phyloP scores from a whole-genome alignment of 2,797 vertebrate species.

The Melanotaenia boesemani region DNA sequence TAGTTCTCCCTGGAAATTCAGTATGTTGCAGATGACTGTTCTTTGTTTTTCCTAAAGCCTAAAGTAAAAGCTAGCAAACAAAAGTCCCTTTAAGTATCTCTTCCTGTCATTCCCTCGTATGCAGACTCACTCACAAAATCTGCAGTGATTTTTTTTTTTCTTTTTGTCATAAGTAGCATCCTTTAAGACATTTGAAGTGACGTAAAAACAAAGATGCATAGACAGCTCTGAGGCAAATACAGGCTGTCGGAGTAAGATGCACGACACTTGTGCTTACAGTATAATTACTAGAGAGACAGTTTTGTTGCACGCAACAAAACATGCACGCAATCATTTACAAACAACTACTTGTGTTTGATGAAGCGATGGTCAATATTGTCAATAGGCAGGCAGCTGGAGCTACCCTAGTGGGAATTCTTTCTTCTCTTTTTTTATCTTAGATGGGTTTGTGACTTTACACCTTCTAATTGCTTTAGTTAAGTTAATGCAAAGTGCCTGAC shows the following conservation, averaged over 20 bases:
- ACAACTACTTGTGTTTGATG: conserved; percentile 60
- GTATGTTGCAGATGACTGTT: too few species aligned
- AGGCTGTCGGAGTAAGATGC: conserved; percentile 17
- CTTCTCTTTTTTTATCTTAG: conserved; percentile 31
- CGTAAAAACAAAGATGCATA: conserved; percentile 15
- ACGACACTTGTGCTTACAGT: conserved; percentile 33
- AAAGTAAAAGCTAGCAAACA: conserved; percentile 18
- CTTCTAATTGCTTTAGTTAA: conserved; percentile 60
- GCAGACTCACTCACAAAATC: conserved; percentile 6
- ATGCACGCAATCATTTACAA: conserved; percentile 47
- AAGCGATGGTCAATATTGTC: conserved; percentile 68
- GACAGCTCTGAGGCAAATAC: conserved; percentile 28
- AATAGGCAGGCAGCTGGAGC: conserved; percentile 65
- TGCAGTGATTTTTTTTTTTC: background rate
- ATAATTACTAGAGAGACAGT: conserved; percentile 53
- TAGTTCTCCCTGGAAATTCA: too few species aligned
- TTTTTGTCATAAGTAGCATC: conserved; percentile 6
- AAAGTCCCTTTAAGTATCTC: conserved; percentile 8
- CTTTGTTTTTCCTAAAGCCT: background rate
- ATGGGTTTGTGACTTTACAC: conserved; percentile 38
- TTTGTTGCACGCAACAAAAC: conserved; percentile 41
- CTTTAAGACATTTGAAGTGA: conserved; percentile 31
- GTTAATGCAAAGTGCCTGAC: conserved; percentile 48
- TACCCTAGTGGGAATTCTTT: conserved; percentile 23
- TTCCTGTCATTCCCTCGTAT: background rate